phyloP scores from a whole-genome alignment of 2,888 invertebrate genomes.

The Catocala sponsa region DNA sequence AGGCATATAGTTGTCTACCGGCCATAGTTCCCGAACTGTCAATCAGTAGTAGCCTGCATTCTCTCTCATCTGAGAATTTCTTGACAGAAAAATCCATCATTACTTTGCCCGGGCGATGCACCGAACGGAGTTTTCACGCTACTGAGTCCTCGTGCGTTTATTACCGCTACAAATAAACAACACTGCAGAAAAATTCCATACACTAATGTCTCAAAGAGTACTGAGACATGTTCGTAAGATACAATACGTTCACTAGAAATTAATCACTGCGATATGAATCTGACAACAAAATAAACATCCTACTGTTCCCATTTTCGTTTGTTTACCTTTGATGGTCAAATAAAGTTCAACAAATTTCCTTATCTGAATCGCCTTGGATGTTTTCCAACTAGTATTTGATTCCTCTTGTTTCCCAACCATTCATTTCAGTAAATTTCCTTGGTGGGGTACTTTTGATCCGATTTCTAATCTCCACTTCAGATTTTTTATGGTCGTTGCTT shows the following conservation, averaged over 20 bases:
- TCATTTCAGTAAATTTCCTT: slow-evolving; percentile 63
- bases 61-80: too few relatives aligned
- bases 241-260: slow-evolving; percentile 22
- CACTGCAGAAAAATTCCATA: too few relatives aligned
- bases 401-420: slow-evolving; percentile 55
- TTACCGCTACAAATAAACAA: too few relatives aligned
- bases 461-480: slow-evolving; percentile 55
- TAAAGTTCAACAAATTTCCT: slow-evolving; percentile 44
- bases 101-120: too few relatives aligned
- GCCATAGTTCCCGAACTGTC: too few relatives aligned
- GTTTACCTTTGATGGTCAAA: slow-evolving; percentile 39
- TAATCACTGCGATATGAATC: slow-evolving; percentile 34
- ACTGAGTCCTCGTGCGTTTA: too few relatives aligned
- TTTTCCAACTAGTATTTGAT: slow-evolving; percentile 65
- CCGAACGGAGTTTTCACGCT: too few relatives aligned
- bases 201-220: too few relatives aligned
- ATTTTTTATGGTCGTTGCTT: slow-evolving; percentile 69
- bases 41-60: too few relatives aligned
- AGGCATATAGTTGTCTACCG: too few relatives aligned
- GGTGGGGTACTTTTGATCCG: slow-evolving; percentile 57
- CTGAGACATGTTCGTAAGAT: neutral
- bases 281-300: slow-evolving; percentile 31
- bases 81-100: too few relatives aligned
- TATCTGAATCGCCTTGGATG: slow-evolving; percentile 56
- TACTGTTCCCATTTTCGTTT: slow-evolving; percentile 28